Evolutionary conservation across 1,140 invertebrate species (phyloP).

Genomic region (Leguminivora glycinivorella): DNA sequence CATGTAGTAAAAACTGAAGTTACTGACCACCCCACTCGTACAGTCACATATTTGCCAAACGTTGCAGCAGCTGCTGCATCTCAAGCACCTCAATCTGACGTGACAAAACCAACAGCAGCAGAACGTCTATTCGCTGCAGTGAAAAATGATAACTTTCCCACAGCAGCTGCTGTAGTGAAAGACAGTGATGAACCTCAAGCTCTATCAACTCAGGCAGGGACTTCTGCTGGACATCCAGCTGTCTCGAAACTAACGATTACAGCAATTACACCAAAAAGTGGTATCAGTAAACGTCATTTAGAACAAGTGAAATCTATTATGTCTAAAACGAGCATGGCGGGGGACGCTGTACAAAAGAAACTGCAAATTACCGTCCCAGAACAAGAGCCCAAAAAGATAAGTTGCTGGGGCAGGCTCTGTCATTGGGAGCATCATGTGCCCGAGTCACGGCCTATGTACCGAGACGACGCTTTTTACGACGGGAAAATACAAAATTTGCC

Average conservation of each 20-base stretch:
- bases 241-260: constrained; percentile 56
- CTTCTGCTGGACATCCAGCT: constrained; percentile 47
- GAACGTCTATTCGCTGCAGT: constrained; percentile 65
- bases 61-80: constrained; percentile 44
- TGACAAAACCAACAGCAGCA: constrained; percentile 49
- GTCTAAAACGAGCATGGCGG: constrained; percentile 60
- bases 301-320: constrained; percentile 70
- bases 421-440: constrained; percentile 62
- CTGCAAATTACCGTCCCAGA: constrained; percentile 49
- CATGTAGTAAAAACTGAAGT: constrained; percentile 58
- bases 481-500: constrained; percentile 87
- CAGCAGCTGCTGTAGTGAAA: constrained; percentile 61
- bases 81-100: constrained; percentile 43
- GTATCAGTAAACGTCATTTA: constrained; percentile 59
- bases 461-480: constrained; percentile 92
- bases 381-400: constrained; percentile 46
- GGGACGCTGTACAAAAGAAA: constrained; percentile 45
- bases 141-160: constrained; percentile 67
- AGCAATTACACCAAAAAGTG: constrained; percentile 52
- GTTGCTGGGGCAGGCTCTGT: constrained; percentile 56
- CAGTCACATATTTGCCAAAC: constrained; percentile 70
- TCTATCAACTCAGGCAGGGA: constrained; percentile 45
- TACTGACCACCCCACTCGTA: constrained; percentile 53
- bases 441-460: constrained; percentile 85
- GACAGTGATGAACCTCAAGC: constrained; percentile 33